A percentile compares a stretch with the other conserved stretches of the same genome.
These are phyloP conservation scores for Nycticebus coucang DNA, from an alignment of 2,113 vertebrate genomes.

Conservation along the genomic window DNA sequence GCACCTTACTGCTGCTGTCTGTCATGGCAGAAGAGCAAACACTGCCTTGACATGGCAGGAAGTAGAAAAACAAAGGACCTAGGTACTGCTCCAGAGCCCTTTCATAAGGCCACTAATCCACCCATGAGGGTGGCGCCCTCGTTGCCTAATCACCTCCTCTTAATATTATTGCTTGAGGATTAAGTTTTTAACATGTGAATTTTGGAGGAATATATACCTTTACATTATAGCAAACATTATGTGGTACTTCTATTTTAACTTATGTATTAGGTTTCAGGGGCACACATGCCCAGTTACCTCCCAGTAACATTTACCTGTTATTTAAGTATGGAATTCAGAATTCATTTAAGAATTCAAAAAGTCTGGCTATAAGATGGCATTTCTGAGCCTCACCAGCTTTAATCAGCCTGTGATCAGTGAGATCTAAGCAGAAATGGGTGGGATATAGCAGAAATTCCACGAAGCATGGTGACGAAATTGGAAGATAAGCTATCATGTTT, in stretches of 20 bases:
- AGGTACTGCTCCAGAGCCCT: not conserved
- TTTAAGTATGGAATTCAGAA: constrained; percentile 32
- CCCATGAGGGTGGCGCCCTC: not conserved
- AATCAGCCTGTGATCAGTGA: not conserved
- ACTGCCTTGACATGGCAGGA: not conserved
- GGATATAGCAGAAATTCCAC: not conserved
- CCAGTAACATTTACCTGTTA: not conserved
- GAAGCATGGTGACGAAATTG: not conserved
- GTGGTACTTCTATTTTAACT: not conserved
- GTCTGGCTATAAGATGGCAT: not conserved
- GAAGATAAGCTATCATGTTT: not conserved
- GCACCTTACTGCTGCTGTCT: not conserved
- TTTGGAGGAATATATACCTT: not conserved
- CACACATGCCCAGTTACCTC: not conserved
- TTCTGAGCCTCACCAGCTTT: not conserved
- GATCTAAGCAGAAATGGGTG: not conserved
- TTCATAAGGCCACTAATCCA: not conserved
- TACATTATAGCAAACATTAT: not conserved
- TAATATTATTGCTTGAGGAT: not conserved
- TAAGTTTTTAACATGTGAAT: not conserved
- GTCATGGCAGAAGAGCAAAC: not conserved
- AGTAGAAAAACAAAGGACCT: not conserved
- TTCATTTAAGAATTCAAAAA: not conserved
- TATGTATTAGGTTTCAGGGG: not conserved
- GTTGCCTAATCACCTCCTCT: too few relatives aligned